Evolutionary conservation across 2,113 vertebrate genomes (phyloP).

Genomic region (Genyomyrus donnyi): DNA sequence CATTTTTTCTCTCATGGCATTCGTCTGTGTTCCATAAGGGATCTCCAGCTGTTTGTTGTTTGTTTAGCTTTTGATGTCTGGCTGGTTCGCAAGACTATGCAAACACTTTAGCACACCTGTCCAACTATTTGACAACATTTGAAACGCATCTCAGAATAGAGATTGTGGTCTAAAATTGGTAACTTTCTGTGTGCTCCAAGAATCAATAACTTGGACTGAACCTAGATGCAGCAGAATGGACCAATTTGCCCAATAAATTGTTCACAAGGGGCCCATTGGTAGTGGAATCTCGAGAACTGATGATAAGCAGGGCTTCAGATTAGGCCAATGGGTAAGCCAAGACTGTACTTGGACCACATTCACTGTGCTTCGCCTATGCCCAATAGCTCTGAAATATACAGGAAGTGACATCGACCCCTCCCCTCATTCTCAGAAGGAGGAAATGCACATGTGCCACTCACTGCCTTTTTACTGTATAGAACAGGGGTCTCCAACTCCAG

Average conservation of each 20-base stretch:
- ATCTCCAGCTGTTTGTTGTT: neutral
- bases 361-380: neutral
- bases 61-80: neutral
- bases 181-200: neutral
- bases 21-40: neutral
- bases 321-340: neutral
- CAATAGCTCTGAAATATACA: neutral
- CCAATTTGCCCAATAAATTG: neutral
- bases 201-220: neutral
- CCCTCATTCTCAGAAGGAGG: neutral
- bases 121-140: neutral
- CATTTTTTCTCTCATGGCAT: neutral
- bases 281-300: neutral
- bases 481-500: too few relatives aligned
- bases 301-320: neutral
- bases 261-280: neutral
- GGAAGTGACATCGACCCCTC: constrained; percentile 26
- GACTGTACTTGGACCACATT: neutral
- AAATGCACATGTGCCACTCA: constrained; percentile 13
- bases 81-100: neutral
- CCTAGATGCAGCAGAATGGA: neutral
- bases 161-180: neutral
- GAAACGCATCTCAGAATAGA: neutral
- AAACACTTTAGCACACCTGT: neutral
- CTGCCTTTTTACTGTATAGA: neutral